Evolutionary conservation across 2,797 vertebrate species (phyloP), one percentile per base, ranked within the genome.

Genomic region (Phalloptychus januarius): DNA sequence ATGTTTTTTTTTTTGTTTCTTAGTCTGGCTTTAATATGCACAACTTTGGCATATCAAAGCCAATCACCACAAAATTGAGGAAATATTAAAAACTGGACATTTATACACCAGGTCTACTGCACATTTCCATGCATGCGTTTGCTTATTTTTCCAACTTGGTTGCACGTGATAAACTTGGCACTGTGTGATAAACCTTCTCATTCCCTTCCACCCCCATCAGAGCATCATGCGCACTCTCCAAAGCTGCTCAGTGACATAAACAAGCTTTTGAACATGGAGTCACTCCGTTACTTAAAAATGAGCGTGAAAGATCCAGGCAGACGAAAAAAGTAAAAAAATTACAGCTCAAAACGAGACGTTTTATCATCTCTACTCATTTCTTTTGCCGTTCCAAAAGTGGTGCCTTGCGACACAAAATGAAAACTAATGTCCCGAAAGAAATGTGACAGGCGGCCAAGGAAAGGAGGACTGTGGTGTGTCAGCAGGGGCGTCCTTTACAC

Each of bases 401-500:
- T 2, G 13, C 63, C 36, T 10, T 7, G 50, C 12, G 77, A 77
- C 45, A 74, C 4, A 23, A 69, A 76, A n/a, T 71, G 45, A 31
- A 42, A 69, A 40, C 7, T 46, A 25, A 70, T 40, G 44, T 80
- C 36, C 38, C 42, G 1, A 46, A 20, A 75, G 61, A 48, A 50
- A 77, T 65, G 69, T 67, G 75, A 72, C 63, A 58, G 63, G 45
- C 38, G 0, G 8, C 75, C 74, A 36, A 86, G 38, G 48, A 71
- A 83, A 81, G 67, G 50, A 72, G 78, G 31, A 72, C 72, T 83
- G 73, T 84, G 79, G 84, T 89, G 61, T 84, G 76, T 91, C 80
- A 86, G 79, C 56, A 5, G 78, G 79, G n/a, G 71, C 75, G 46
- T 83, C 72, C 72, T 82, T 80, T 71, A 74, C 85, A 79, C 67